Conservation (phyloP, 2,888 invertebrate genomes). For the Eristalis tenax region DNA sequence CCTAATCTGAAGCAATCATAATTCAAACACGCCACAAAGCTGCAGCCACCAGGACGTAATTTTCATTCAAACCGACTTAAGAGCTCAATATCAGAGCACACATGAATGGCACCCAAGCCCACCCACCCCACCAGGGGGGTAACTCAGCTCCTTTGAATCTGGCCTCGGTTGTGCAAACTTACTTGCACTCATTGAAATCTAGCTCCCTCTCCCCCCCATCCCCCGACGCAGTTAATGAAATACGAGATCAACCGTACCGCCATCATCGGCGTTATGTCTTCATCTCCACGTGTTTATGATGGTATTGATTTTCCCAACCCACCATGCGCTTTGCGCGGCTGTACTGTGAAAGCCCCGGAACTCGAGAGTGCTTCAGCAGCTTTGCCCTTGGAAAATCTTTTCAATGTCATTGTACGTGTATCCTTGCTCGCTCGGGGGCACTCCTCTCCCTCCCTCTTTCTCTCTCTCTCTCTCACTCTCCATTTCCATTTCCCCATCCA, state of each 20-base stretch:
- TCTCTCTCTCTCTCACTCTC: background rate
- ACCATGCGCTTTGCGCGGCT: background rate
- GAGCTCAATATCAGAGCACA: background rate
- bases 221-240: constrained; percentile 12
- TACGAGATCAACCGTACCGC: constrained; percentile 1
- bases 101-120: background rate
- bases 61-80: background rate
- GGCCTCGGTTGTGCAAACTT: background rate
- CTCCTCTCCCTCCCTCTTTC: background rate
- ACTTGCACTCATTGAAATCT: too few species aligned
- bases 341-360: constrained; percentile 14
- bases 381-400: constrained; percentile 43
- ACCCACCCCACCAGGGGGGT: too few species aligned
- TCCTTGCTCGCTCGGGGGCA: background rate
- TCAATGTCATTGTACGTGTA: constrained; percentile 44
- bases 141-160: too few species aligned
- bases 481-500: too few species aligned
- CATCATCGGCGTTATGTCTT: constrained; percentile 16
- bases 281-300: constrained; percentile 40
- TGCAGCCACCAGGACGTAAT: background rate
- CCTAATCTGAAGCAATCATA: background rate
- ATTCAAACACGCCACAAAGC: background rate
- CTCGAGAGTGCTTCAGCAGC: background rate
- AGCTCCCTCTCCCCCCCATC: background rate
- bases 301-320: constrained; percentile 37